Conservation (phyloP, 2,888 invertebrate species). For the Nebria brevicollis region DNA sequence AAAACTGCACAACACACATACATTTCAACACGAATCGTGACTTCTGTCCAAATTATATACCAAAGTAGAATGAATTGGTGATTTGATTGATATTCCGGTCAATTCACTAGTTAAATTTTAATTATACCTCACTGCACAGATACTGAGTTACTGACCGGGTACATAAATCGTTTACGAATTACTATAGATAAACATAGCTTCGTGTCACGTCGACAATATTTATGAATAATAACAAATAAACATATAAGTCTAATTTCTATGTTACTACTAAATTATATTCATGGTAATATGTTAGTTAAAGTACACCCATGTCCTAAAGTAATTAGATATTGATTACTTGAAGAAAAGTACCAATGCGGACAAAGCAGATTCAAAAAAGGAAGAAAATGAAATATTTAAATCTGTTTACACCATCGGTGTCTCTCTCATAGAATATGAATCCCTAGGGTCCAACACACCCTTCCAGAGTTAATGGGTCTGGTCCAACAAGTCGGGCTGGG, state of each 20-base stretch:
- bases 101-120: not conserved
- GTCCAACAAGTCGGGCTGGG: not conserved
- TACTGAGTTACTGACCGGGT: not conserved
- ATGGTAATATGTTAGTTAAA: no score
- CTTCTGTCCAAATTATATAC: not conserved
- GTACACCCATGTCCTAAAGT: no score
- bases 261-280: no score
- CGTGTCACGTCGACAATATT: not conserved
- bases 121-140: not conserved
- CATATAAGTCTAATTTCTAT: no score
- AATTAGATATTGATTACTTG: no score
- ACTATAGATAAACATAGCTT: not conserved
- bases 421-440: not conserved
- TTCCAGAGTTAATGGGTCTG: conserved; percentile 7
- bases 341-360: no score
- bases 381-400: not conserved
- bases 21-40: conserved; percentile 4
- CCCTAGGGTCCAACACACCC: conserved; percentile 8
- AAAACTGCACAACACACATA: not conserved
- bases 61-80: not conserved
- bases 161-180: not conserved
- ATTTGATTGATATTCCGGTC: not conserved
- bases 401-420: not conserved
- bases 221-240: not conserved
- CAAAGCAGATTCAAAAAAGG: not conserved